Evolutionary conservation across 2,888 invertebrate species (phyloP), one percentile per base, ranked within the genome.

Genomic region (Elmis aenea): DNA sequence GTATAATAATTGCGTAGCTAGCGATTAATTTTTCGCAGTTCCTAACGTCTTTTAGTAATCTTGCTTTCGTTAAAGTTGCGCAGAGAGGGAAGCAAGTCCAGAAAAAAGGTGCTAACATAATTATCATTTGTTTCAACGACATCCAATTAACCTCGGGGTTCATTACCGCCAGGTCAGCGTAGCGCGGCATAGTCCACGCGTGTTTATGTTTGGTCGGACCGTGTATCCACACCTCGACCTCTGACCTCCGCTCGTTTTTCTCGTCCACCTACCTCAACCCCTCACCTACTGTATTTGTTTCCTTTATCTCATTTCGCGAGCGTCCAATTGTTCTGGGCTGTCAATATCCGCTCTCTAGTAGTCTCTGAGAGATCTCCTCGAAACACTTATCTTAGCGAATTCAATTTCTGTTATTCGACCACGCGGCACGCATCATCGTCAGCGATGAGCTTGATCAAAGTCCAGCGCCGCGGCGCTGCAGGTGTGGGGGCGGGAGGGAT

Each of bases 241-340:
- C 35, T 45, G 43, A 36, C 37, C 39, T 36, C 33, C 28, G 33
- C 33, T 33, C 39, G 37, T 33, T 40, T 35, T 34, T 37, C 23
- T 33, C 47, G 45, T 24, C 45, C 46, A 45, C 44, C 45, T 43
- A 27, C 27, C 8, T 20, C 31, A 28, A 27, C 24, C 33, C 39
- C 28, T 30, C 38, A 31, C 33, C 33, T 37, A 31, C 42, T 37
- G 40, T 41, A 31, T 73, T 73, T 72, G 68, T 71, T 68, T 70
- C 72, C 70, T 69, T 62, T 59, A 59, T 62, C 61, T 61, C 58
- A 59, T 60, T 59, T 59, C 52, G 55, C 51, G 50, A 51, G 53
- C 56, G 54, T 55, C 71, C 72, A 73, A 74, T 74, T 75, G 74
- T 74, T 72, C 57, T 55, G 51, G n/a, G 51, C 57, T 59, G 62